phyloP scores from a whole-genome alignment of 2,888 invertebrate genomes.

The Tholera decimalis region DNA sequence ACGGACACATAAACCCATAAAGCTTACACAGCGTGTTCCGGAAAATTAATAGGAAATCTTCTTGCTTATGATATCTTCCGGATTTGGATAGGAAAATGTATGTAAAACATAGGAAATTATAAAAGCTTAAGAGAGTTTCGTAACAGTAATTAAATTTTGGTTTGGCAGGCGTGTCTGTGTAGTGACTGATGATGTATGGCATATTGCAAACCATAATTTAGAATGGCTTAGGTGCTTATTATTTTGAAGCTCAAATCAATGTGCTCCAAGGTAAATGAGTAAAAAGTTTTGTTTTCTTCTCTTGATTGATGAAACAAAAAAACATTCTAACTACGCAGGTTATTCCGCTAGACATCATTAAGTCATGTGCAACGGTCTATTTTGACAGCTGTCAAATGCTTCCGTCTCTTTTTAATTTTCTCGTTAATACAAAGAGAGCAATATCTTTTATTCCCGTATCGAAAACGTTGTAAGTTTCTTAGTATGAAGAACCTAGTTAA shows the following conservation, averaged over 20 bases:
- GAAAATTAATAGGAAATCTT: constrained; percentile 35
- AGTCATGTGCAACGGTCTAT: neutral
- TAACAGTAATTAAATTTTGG: constrained; percentile 32
- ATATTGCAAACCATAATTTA: constrained; percentile 12
- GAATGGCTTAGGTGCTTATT: constrained; percentile 9
- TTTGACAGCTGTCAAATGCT: constrained; percentile 19
- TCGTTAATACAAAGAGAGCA: neutral
- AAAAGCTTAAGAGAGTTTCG: constrained; percentile 27
- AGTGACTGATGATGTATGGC: constrained; percentile 24
- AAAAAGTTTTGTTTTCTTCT: neutral
- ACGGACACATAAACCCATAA: neutral
- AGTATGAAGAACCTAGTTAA: neutral
- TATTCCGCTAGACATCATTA: neutral
- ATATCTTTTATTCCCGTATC: neutral
- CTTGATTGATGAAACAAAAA: neutral
- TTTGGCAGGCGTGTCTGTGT: constrained; percentile 22
- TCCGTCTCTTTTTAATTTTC: neutral
- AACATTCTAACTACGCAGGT: neutral
- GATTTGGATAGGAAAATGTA: constrained; percentile 4
- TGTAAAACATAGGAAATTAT: constrained; percentile 23
- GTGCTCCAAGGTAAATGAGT: neutral
- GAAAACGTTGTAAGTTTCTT: neutral
- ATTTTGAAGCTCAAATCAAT: constrained; percentile 23
- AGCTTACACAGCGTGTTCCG: constrained; percentile 9
- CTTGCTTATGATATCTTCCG: constrained; percentile 35